A percentile compares a stretch with the other conserved stretches of the same genome.
These are phyloP conservation scores for Drosophila prostipennis DNA, from an alignment of 2,888 invertebrate genomes.

Conservation along the genomic window DNA sequence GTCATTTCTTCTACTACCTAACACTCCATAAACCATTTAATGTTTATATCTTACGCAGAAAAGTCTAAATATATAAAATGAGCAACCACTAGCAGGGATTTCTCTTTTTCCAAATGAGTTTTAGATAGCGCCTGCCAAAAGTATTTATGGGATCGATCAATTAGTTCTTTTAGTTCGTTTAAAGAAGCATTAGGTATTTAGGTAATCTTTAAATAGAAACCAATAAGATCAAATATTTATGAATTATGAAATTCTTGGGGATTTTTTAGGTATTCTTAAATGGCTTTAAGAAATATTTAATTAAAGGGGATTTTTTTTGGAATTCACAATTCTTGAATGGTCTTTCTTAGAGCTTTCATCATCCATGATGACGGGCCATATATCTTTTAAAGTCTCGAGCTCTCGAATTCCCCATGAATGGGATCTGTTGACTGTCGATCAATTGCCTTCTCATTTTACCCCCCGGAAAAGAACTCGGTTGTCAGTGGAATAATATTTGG, in stretches of 20 bases:
- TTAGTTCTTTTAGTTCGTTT: neutral
- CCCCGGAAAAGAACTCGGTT: conserved; percentile 6
- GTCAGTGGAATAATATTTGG: conserved; percentile 44
- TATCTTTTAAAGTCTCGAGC: conserved; percentile 23
- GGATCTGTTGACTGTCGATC: conserved; percentile 19
- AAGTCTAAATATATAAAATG: neutral
- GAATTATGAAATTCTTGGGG: neutral
- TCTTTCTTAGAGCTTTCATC: conserved; percentile 2
- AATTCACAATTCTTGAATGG: too few species aligned
- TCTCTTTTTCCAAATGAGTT: neutral
- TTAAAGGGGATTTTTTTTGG: neutral
- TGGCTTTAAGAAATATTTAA: neutral
- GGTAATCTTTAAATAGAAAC: neutral
- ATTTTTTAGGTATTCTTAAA: neutral
- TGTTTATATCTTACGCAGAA: neutral
- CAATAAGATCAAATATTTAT: neutral
- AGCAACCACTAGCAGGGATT: neutral
- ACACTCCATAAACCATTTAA: neutral
- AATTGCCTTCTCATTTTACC: neutral
- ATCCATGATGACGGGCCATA: conserved; percentile 25
- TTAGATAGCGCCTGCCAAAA: neutral
- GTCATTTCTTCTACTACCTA: neutral
- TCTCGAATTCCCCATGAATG: conserved; percentile 8
- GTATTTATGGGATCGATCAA: neutral
- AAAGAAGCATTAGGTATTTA: neutral